Conservation (phyloP, 2,888 invertebrate species). For the Drosophila macrospina region DNA sequence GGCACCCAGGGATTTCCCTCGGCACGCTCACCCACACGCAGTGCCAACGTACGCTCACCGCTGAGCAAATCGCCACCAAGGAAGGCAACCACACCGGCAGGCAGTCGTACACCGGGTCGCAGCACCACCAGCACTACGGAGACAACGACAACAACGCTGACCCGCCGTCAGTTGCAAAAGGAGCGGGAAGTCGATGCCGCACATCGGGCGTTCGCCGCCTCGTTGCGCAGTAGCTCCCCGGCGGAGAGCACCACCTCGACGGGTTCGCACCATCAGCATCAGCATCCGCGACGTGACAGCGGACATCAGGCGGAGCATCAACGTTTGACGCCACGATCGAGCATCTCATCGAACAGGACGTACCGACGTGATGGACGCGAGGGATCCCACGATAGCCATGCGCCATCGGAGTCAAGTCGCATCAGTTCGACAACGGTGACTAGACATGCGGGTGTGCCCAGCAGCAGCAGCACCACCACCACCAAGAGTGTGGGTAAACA, state of each 20-base stretch:
- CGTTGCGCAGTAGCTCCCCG: constrained; percentile 89
- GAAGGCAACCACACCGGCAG: constrained; percentile 26
- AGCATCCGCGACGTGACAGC: constrained; percentile 86
- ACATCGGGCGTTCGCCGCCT: constrained; percentile 91
- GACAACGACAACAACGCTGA: constrained; percentile 48
- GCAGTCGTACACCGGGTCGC: constrained; percentile 25
- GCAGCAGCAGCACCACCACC: constrained; percentile 57
- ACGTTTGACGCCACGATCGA: constrained; percentile 81
- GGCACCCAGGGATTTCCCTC: constrained; percentile 73
- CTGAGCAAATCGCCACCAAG: constrained; percentile 56
- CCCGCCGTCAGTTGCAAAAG: constrained; percentile 75
- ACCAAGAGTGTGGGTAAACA: constrained; percentile 73
- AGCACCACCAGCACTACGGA: constrained; percentile 48
- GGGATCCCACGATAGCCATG: constrained; percentile 84
- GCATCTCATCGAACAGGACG: constrained; percentile 78
- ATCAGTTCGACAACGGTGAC: constrained; percentile 84
- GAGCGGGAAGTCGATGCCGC: constrained; percentile 87
- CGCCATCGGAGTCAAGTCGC: constrained; percentile 83
- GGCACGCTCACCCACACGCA: constrained; percentile 53
- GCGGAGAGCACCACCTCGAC: constrained; percentile 85
- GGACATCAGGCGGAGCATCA: constrained; percentile 73
- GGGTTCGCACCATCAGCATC: constrained; percentile 49
- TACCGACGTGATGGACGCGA: constrained; percentile 81
- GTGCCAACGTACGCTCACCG: constrained; percentile 34
- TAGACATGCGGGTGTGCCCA: constrained; percentile 67